These are phyloP conservation scores for Spheniscus mendiculus DNA, from an alignment of 2,113 vertebrate genomes.

Conservation along the genomic window DNA sequence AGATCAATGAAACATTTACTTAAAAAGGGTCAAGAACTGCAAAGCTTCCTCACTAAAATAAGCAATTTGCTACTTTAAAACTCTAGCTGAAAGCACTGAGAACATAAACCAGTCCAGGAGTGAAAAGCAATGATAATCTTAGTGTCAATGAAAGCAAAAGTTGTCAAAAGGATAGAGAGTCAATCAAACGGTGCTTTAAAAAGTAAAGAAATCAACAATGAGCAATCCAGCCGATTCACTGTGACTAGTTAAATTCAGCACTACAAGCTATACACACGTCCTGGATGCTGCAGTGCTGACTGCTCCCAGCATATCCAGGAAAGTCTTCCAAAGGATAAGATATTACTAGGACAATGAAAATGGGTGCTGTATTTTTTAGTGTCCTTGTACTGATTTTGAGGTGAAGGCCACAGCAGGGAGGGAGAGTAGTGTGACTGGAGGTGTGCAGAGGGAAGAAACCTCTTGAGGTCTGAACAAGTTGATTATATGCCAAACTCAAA, in stretches of 20 bases:
- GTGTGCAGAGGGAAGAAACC: not conserved
- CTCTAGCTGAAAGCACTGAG: not conserved
- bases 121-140: not conserved
- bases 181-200: not conserved
- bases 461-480: not conserved
- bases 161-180: not conserved
- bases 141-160: not conserved
- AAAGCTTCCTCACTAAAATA: not conserved
- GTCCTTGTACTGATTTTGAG: not conserved
- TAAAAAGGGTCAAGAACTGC: not conserved
- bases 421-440: too few relatives aligned
- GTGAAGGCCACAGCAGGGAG: not conserved
- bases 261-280: not conserved
- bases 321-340: not conserved
- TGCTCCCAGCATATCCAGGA: not conserved
- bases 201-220: not conserved
- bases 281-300: not conserved
- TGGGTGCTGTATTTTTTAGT: not conserved
- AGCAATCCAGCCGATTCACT: not conserved
- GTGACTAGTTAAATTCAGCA: not conserved
- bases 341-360: not conserved
- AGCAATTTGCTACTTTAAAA: not conserved
- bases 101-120: not conserved
- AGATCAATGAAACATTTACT: not conserved
- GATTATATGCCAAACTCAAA: not conserved